Evolutionary conservation across 2,888 invertebrate genomes (phyloP).

Genomic region (Eretmocerus hayati): DNA sequence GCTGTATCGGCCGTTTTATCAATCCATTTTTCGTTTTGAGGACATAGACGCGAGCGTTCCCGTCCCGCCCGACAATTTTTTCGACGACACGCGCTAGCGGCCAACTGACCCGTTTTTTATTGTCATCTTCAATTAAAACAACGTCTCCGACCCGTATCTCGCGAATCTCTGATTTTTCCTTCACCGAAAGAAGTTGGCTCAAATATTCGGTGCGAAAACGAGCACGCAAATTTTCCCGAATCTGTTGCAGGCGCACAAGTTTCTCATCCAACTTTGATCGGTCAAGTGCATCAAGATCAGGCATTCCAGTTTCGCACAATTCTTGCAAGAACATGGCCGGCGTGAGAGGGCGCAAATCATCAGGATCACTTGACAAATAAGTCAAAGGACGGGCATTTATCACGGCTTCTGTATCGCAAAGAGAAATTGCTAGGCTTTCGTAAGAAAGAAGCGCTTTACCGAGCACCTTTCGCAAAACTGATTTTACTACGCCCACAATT

Average conservation of each 20-base stretch:
- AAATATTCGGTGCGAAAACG: slow-evolving; percentile 22
- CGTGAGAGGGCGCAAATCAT: background rate
- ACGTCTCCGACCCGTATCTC: slow-evolving; percentile 19
- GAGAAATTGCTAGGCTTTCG: slow-evolving; percentile 32
- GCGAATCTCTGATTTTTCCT: background rate
- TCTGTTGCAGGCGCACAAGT: slow-evolving; percentile 5
- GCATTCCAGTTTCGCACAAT: background rate
- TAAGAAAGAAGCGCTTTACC: slow-evolving; percentile 32
- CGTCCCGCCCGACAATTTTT: slow-evolving; percentile 20
- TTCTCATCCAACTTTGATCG: background rate
- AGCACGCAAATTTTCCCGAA: slow-evolving; percentile 10
- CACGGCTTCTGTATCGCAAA: slow-evolving; percentile 34
- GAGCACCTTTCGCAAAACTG: slow-evolving; percentile 34
- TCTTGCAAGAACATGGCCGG: slow-evolving; percentile 23
- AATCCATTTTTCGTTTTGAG: slow-evolving; percentile 20
- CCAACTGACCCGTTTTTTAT: background rate
- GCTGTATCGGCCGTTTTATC: slow-evolving; percentile 21
- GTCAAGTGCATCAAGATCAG: slow-evolving; percentile 13
- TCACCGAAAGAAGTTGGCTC: slow-evolving; percentile 2
- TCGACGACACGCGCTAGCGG: slow-evolving; percentile 10
- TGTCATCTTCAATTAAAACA: slow-evolving; percentile 21
- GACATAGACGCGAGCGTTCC: slow-evolving; percentile 12
- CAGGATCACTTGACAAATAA: slow-evolving; percentile 22
- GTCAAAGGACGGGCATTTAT: slow-evolving; percentile 40
- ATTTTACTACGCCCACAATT: slow-evolving; percentile 40